Conservation (phyloP, 2,113 vertebrate species). For the Urocitellus parryii region DNA sequence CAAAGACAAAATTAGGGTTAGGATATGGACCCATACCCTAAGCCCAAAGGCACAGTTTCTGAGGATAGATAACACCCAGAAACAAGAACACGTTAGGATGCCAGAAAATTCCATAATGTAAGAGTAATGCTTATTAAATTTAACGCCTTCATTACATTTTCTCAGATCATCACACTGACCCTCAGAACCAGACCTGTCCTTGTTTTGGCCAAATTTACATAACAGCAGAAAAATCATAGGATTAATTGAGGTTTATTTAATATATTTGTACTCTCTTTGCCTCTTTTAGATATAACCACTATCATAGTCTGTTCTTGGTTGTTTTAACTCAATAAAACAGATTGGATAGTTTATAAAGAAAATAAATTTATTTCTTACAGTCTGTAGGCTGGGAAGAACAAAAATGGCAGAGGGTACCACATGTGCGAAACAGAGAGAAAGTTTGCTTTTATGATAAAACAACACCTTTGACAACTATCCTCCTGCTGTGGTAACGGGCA, state of each 20-base stretch:
- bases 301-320: not conserved
- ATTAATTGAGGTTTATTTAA: not conserved
- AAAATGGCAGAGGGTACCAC: not conserved
- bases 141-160: not conserved
- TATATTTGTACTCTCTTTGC: not conserved
- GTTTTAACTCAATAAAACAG: not conserved
- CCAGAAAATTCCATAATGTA: not conserved
- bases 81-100: not conserved
- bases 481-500: not conserved
- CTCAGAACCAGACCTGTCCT: not conserved
- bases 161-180: not conserved
- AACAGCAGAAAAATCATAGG: not conserved
- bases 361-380: not conserved
- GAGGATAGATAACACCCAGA: not conserved
- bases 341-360: not conserved
- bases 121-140: not conserved
- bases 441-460: not conserved
- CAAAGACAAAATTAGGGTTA: not conserved
- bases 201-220: not conserved
- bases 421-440: not conserved
- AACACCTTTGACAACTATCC: not conserved
- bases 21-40: not conserved
- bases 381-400: no score
- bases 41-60: not conserved
- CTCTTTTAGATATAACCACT: not conserved